Percentiles rank a stretch among this genome's conserved stretches.
Evolutionary conservation across 2,888 invertebrate species (phyloP).

Genomic region (Drosophila infuscata): DNA sequence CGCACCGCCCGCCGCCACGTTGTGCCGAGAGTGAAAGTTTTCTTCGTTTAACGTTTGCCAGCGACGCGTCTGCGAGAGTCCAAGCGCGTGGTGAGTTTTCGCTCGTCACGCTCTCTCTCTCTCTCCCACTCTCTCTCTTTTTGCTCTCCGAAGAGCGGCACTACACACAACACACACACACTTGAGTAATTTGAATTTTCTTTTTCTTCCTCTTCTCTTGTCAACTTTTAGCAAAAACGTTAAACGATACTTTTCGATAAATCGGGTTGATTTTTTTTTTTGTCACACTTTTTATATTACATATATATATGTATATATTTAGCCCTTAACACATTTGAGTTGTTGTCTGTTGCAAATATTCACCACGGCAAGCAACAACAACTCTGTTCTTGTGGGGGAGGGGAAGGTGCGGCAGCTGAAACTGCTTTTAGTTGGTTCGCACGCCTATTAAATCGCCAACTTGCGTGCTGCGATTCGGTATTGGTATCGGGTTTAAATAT

Average conservation of each 20-base stretch:
- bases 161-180: conserved; percentile 9
- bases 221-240: conserved; percentile 9
- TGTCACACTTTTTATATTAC: conserved; percentile 21
- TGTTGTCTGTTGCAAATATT: conserved; percentile 43
- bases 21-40: conserved; percentile 77
- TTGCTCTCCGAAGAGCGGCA: conserved; percentile 25
- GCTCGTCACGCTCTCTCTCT: conserved; percentile 26
- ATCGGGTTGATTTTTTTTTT: conserved; percentile 15
- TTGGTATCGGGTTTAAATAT: conserved; percentile 53
- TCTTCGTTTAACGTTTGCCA: conserved; percentile 38
- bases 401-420: conserved; percentile 24
- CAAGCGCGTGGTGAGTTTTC: conserved; percentile 59
- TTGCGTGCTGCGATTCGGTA: conserved; percentile 62
- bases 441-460: conserved; percentile 68
- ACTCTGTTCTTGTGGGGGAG: conserved; percentile 49
- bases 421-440: conserved; percentile 50
- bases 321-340: conserved; percentile 22
- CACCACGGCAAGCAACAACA: conserved; percentile 43
- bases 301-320: not conserved
- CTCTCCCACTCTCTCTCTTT: conserved; percentile 10
- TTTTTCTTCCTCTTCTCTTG: conserved; percentile 7
- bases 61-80: conserved; percentile 32
- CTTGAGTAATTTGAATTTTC: conserved; percentile 32
- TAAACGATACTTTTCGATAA: conserved; percentile 11
- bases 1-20: conserved; percentile 72